Evolutionary conservation across 2,797 vertebrate species (phyloP).

Genomic region (Enteromius unitaeniatus): DNA sequence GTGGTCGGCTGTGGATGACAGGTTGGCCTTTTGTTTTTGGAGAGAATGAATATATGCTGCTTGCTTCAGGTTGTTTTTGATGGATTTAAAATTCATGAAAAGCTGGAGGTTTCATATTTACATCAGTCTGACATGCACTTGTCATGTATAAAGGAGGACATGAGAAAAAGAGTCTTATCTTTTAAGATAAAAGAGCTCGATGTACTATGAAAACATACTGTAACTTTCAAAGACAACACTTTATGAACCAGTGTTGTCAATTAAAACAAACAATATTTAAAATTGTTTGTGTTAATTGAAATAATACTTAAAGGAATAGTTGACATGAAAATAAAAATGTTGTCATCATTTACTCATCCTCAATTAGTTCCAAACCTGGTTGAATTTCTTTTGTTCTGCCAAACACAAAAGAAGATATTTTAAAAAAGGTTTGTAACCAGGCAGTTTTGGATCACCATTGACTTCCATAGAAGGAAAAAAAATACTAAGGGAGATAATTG

Average conservation of each 20-base stretch:
- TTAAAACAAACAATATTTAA: background rate
- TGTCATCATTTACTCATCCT: too few relatives aligned
- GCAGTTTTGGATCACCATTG: too few relatives aligned
- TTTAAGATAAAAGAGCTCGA: background rate
- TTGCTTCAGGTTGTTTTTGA: conserved; percentile 28
- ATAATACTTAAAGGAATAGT: background rate
- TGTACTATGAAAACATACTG: background rate
- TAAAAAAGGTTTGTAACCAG: too few relatives aligned
- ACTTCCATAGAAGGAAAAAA: too few relatives aligned
- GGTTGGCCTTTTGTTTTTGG: conserved; percentile 34
- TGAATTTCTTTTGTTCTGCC: too few relatives aligned
- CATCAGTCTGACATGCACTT: conserved; percentile 10
- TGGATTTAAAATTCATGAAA: conserved; percentile 38
- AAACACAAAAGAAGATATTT: too few relatives aligned
- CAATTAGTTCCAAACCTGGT: too few relatives aligned
- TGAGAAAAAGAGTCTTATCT: background rate
- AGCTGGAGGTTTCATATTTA: conserved; percentile 31
- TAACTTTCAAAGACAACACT: background rate
- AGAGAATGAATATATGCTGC: conserved; percentile 26
- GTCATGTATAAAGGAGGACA: conserved; percentile 13
- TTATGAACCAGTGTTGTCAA: background rate
- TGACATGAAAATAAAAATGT: too few relatives aligned
- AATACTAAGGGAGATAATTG: too few relatives aligned
- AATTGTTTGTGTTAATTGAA: background rate
- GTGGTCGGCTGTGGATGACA: conserved; percentile 44